Percentiles rank a stretch among this genome's conserved stretches.
phyloP scores from a whole-genome alignment of 2,113 vertebrate species.

The Cynocephalus volans region DNA sequence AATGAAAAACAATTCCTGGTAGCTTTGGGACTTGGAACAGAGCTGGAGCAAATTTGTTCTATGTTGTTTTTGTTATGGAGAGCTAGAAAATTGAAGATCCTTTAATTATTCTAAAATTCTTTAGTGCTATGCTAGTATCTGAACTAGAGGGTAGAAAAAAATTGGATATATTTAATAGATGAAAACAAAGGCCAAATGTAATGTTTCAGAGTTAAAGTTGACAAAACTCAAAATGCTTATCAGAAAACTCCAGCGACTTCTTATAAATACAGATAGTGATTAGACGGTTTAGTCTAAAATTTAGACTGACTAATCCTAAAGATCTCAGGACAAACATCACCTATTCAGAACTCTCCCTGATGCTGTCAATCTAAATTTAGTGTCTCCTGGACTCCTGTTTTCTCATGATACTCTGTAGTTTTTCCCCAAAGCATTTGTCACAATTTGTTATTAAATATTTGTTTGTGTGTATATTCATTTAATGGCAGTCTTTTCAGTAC shows the following conservation, averaged over 20 bases:
- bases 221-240: constrained; percentile 21
- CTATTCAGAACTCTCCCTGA: neutral
- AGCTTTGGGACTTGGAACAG: neutral
- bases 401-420: neutral
- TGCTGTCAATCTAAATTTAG: neutral
- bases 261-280: constrained; percentile 3
- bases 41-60: neutral
- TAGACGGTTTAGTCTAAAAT: constrained; percentile 13
- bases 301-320: constrained; percentile 2
- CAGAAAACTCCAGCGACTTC: constrained; percentile 33
- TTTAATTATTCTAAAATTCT: constrained; percentile 43
- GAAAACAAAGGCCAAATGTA: neutral
- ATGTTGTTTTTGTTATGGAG: constrained; percentile 1
- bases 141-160: neutral
- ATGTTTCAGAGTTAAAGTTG: constrained; percentile 54
- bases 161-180: neutral
- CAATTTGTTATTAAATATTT: constrained; percentile 38
- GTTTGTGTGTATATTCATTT: neutral
- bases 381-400: neutral
- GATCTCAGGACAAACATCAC: neutral
- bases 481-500: neutral
- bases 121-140: constrained; percentile 23
- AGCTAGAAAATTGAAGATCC: constrained; percentile 23
- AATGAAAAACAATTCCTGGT: constrained; percentile 34
- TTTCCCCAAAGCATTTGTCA: neutral